phyloP scores from a whole-genome alignment of 1,140 invertebrate genomes.

The Aricia agestis region DNA sequence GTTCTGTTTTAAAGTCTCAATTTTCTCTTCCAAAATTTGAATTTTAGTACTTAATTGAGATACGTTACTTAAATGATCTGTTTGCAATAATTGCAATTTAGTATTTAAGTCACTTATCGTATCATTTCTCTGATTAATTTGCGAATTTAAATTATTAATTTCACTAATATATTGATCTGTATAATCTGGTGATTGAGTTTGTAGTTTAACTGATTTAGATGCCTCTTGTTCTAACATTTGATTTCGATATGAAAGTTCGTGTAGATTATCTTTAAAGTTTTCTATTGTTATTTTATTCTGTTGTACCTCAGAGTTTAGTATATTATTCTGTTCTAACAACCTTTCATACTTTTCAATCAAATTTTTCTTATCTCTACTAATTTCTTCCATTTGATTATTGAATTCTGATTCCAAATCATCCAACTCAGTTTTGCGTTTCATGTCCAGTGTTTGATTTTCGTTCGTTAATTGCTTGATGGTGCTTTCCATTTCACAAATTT shows the following conservation, averaged over 20 bases:
- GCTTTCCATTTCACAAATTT: conserved; percentile 64
- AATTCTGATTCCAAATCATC: conserved; percentile 79
- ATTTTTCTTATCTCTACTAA: conserved; percentile 75
- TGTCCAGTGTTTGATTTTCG: conserved; percentile 74
- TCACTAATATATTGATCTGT: conserved; percentile 65
- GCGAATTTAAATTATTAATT: conserved; percentile 64
- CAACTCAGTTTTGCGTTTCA: conserved; percentile 74
- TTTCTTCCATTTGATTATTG: conserved; percentile 78
- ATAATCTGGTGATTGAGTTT: conserved; percentile 45
- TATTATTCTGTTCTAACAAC: conserved; percentile 73
- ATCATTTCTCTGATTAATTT: conserved; percentile 54
- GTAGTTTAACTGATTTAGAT: conserved; percentile 26
- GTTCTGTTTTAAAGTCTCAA: conserved; percentile 35
- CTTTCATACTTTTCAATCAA: conserved; percentile 76
- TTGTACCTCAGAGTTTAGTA: conserved; percentile 57
- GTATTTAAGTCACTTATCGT: conserved; percentile 55
- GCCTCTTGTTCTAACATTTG: conserved; percentile 42
- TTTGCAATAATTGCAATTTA: conserved; percentile 44
- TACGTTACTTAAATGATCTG: conserved; percentile 35
- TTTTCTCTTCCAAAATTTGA: conserved; percentile 36
- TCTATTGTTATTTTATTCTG: conserved; percentile 53
- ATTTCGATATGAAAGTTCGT: conserved; percentile 53
- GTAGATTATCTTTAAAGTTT: conserved; percentile 45
- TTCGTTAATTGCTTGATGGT: conserved; percentile 74
- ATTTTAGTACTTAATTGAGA: conserved; percentile 45